Evolutionary conservation across 2,113 vertebrate genomes (phyloP).

Genomic region (Pitta sordida): DNA sequence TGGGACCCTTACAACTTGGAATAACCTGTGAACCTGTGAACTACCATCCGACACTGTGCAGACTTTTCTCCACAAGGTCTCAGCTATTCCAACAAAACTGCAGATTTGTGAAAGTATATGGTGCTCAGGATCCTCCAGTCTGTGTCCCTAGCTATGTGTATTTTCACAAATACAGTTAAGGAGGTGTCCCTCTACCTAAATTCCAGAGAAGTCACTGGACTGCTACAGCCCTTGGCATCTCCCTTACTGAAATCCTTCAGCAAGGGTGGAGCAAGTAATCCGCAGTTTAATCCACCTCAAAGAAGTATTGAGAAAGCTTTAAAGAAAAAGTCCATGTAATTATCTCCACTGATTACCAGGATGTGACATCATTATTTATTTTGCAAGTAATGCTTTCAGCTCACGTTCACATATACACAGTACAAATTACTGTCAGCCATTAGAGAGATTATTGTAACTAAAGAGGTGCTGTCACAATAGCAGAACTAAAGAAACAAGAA

Average conservation of each 20-base stretch:
- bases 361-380: neutral
- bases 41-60: neutral
- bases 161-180: neutral
- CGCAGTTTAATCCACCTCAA: neutral
- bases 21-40: too few species aligned
- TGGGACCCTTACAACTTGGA: too few species aligned
- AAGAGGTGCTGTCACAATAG: neutral
- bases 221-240: neutral
- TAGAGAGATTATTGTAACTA: neutral
- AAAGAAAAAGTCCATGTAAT: neutral
- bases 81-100: neutral
- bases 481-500: neutral
- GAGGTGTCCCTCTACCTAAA: neutral
- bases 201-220: neutral
- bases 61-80: neutral
- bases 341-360: neutral
- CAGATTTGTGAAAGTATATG: neutral
- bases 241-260: neutral
- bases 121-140: neutral
- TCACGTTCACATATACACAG: neutral
- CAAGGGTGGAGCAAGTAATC: neutral
- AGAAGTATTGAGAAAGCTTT: neutral
- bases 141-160: neutral
- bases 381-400: neutral
- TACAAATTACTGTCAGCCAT: neutral